Evolutionary conservation across 2,888 invertebrate species (phyloP), one percentile per base, ranked within the genome.

Genomic region (Calameuta idolon): DNA sequence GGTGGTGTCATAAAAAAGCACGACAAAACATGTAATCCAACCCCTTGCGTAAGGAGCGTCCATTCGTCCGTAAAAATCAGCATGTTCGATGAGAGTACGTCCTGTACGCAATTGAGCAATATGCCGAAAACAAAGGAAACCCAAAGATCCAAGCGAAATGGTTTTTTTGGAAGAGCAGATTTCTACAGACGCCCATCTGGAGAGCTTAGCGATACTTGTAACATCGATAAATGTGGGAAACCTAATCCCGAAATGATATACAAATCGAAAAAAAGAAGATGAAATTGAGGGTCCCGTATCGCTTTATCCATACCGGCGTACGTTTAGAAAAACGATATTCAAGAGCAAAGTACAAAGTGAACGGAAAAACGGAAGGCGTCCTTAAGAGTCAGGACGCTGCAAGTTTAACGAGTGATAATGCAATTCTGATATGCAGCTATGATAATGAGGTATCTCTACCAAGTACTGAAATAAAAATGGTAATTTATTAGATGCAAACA

Each of bases 31-130:
- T 76, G 80, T 76, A 82, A 81, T 76, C 76, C 80, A 68, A 23
- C 71, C 12, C 69, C 75, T 34, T 79, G 80, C 2, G 78, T 79
- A 11, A 80, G 79, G 76, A 82, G 81, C 0, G 81, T 82, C 31
- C 77, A 81, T 33, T 85, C 86, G 23, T 84, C 84, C 30, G 81
- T 83, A 31, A 83, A 76, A 77, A 82, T 83, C 68, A 84, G 55
- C 76, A 83, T 79, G 15, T 81, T 80, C 37, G 84, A 87, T n/a
- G 80, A 78, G n/a, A 74, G 86, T 37, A 86, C 85, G 0, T 30
- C 76, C 3, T 81, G 79, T 15, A 81, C 80, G 12, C 79, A 75
- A 12, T 55, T 69, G 4, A 79, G 34, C 34, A n/a, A 15, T 34
- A 9, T 9, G 23, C 55, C 55, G 55, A 55, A 55, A 55, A 55